Percentiles rank a stretch among this genome's conserved stretches.
These are phyloP conservation scores for Alviniconcha marisindica DNA, from an alignment of 1,140 invertebrate species.

Conservation along the genomic window DNA sequence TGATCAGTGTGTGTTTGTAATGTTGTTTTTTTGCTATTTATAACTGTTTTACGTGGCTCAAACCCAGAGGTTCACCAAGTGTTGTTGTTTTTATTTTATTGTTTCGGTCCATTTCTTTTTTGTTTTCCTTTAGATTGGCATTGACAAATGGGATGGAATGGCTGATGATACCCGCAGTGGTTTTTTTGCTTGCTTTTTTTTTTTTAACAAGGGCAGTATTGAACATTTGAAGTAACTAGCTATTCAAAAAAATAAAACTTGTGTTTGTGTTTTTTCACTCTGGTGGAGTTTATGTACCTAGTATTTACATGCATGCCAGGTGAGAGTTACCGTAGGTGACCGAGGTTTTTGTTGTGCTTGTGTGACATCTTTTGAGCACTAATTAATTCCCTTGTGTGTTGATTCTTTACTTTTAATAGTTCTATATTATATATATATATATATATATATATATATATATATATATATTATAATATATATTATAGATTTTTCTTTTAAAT, in stretches of 20 bases:
- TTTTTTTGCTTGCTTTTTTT: too few relatives aligned
- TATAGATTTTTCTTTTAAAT: too few relatives aligned
- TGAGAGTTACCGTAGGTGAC: not conserved
- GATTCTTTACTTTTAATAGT: not conserved
- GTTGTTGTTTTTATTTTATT: not conserved
- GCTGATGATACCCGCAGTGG: too few relatives aligned
- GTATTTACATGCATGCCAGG: too few relatives aligned
- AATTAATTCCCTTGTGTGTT: not conserved
- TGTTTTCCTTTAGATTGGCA: too few relatives aligned
- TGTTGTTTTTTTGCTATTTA: not conserved
- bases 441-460: not conserved
- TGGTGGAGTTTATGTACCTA: not conserved
- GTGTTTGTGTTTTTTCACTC: not conserved
- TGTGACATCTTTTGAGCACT: not conserved
- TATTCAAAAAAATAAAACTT: not conserved
- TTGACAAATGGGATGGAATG: too few relatives aligned
- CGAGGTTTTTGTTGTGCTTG: not conserved
- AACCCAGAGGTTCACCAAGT: not conserved
- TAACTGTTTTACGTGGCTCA: not conserved
- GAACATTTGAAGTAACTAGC: not conserved
- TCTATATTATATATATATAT: slow-evolving; percentile 3
- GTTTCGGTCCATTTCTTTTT: too few relatives aligned
- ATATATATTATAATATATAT: too few relatives aligned
- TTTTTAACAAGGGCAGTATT: too few relatives aligned
- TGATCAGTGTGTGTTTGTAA: not conserved